Percentiles rank a stretch among this genome's conserved stretches.
Evolutionary conservation across 2,888 invertebrate genomes (phyloP).

Genomic region (Periphyllus acericola): DNA sequence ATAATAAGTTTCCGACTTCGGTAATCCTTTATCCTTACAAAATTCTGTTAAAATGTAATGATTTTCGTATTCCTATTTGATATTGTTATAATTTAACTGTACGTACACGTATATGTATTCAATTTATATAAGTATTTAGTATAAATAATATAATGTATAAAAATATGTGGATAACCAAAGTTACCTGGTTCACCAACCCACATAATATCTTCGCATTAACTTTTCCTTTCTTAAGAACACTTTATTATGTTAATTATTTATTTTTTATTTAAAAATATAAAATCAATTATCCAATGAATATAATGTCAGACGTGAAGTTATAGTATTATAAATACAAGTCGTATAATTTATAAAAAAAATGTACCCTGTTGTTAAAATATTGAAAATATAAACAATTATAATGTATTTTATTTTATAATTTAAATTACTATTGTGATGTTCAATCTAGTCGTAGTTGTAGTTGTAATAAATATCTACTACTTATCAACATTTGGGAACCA

Average conservation of each 20-base stretch:
- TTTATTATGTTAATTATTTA: slow-evolving; percentile 33
- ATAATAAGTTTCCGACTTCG: too few relatives aligned
- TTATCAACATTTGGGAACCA: too few relatives aligned
- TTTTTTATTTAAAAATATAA: slow-evolving; percentile 5
- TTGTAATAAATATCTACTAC: too few relatives aligned
- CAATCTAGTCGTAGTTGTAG: too few relatives aligned
- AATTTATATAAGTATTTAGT: too few relatives aligned
- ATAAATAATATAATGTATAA: too few relatives aligned
- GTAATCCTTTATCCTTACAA: too few relatives aligned
- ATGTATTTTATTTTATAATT: too few relatives aligned
- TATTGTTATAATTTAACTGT: background rate
- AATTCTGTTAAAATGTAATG: background rate
- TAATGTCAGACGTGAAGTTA: background rate
- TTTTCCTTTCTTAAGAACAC: background rate
- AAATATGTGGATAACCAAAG: slow-evolving; percentile 7
- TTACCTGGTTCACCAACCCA: background rate
- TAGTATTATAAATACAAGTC: background rate
- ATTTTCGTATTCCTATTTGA: slow-evolving; percentile 20
- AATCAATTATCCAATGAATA: background rate
- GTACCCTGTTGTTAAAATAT: too few relatives aligned
- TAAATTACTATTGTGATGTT: too few relatives aligned
- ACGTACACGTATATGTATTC: too few relatives aligned
- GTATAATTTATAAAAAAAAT: background rate
- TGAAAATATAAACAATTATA: too few relatives aligned
- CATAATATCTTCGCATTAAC: background rate